Percentiles rank a stretch among this genome's conserved stretches.
These are phyloP conservation scores for Percopsis transmontana DNA, from an alignment of 2,113 vertebrate genomes.

Conservation along the genomic window DNA sequence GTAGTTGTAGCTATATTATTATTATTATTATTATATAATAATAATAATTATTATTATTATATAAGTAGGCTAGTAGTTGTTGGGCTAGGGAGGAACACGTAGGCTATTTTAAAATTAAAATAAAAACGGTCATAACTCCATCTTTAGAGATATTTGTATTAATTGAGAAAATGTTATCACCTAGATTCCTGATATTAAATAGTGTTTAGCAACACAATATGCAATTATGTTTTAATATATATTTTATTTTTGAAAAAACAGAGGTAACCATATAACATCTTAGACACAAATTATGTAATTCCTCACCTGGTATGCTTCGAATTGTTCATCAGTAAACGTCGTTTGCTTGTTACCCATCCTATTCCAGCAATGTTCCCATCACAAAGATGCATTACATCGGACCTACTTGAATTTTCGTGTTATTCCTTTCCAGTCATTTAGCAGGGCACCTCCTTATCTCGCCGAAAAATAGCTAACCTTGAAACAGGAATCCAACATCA, in stretches of 20 bases:
- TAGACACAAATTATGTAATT: neutral
- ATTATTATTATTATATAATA: neutral
- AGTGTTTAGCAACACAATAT: too few relatives aligned
- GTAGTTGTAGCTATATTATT: neutral
- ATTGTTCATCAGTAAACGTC: slow-evolving; percentile 94
- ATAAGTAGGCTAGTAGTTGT: neutral
- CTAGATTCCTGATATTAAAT: too few relatives aligned
- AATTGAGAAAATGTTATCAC: too few relatives aligned
- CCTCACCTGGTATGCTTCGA: slow-evolving; percentile 91
- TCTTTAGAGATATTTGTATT: too few relatives aligned
- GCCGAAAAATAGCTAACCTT: slow-evolving; percentile 49
- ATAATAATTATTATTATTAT: too few relatives aligned
- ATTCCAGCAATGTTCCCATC: slow-evolving; percentile 74
- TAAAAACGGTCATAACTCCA: too few relatives aligned
- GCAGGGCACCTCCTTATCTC: slow-evolving; percentile 54
- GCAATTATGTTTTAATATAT: too few relatives aligned
- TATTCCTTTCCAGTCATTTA: slow-evolving; percentile 76
- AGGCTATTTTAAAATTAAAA: too few relatives aligned
- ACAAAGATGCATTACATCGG: slow-evolving; percentile 82
- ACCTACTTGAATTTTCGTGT: slow-evolving; percentile 38
- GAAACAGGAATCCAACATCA: neutral
- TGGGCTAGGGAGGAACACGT: neutral
- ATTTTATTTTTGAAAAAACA: neutral
- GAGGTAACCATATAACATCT: neutral
- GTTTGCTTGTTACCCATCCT: slow-evolving; percentile 96